These are phyloP conservation scores for Netelia melanura DNA, from an alignment of 2,888 invertebrate genomes.

Conservation along the genomic window DNA sequence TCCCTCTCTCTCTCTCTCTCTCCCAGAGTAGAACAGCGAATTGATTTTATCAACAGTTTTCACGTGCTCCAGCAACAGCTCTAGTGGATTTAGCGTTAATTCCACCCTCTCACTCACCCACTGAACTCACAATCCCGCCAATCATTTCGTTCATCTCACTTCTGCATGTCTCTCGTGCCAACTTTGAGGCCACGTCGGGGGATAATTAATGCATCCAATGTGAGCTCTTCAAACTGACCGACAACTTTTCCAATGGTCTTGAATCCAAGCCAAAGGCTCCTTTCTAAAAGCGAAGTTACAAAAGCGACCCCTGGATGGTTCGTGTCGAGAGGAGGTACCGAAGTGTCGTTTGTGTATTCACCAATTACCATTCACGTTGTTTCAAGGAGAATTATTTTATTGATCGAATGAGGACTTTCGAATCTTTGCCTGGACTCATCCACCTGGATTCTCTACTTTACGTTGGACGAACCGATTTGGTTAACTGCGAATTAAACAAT, in stretches of 20 bases:
- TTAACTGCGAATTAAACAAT: no score
- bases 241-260: background rate
- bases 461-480: background rate
- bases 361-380: background rate
- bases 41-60: slow-evolving; percentile 53
- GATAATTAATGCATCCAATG: slow-evolving; percentile 44
- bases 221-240: slow-evolving; percentile 2
- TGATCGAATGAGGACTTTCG: background rate
- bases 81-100: slow-evolving; percentile 39
- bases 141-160: slow-evolving; percentile 4
- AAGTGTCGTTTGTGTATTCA: slow-evolving; percentile 5
- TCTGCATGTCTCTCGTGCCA: background rate
- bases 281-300: background rate
- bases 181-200: slow-evolving; percentile 32
- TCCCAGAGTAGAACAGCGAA: slow-evolving; percentile 27
- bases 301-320: background rate
- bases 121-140: background rate
- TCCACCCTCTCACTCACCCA: slow-evolving; percentile 16
- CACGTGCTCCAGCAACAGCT: slow-evolving; percentile 20
- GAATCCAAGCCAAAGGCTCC: slow-evolving; percentile 24
- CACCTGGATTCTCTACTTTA: background rate
- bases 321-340: background rate
- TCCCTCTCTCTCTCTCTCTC: background rate
- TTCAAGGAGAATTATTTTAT: background rate
- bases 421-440: background rate